Evolutionary conservation across 2,113 vertebrate species (phyloP), one percentile per base, ranked within the genome.

Genomic region (Muscicapa adusta): DNA sequence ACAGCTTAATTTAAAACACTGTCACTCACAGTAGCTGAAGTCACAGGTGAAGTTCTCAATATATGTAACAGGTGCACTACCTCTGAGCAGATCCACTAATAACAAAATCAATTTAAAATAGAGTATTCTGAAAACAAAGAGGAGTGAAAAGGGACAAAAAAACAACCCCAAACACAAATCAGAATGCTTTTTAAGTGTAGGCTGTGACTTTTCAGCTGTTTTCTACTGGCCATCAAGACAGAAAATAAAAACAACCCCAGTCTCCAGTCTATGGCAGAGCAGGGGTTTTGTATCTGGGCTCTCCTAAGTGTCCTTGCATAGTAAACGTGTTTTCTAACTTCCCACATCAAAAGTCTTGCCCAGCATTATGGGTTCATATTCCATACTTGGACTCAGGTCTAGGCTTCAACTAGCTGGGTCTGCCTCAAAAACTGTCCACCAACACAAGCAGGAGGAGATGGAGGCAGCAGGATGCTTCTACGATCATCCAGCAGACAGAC

Each of bases 1-100:
- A 94, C 85, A 96, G 89, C 80, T 96, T 94, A 90, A 97, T 97
- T 96, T 96, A 96, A 96, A 96, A 96, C 78, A 80, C 12, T 93
- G 93, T 94, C 94, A 88, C 86, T 94, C 68, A 82, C 53, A 94
- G 48, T 73, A 2, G 23, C 73, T 75, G 20, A 92, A 94, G 91
- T 87, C 92, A 94, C 84, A 68, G 91, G 91, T 93, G 94, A 88
- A 89, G 60, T 94, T 96, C 84, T 96, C 89, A 85, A 95, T 95
- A 83, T 33, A 89, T 65, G 62, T 89, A 94, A 93, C 75, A 86
- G 82, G 88, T 80, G 28, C 34, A 47, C 51, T 71, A 79, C 79
- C 48, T 88, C 81, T 45, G 77, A 97, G 62, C 75, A 36, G 82
- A 91, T 45, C 77, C 71, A 77, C 95, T 73, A 93, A 93, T 87